Conservation (phyloP, 2,888 invertebrate genomes). For the Adelphocoris suturalis region DNA sequence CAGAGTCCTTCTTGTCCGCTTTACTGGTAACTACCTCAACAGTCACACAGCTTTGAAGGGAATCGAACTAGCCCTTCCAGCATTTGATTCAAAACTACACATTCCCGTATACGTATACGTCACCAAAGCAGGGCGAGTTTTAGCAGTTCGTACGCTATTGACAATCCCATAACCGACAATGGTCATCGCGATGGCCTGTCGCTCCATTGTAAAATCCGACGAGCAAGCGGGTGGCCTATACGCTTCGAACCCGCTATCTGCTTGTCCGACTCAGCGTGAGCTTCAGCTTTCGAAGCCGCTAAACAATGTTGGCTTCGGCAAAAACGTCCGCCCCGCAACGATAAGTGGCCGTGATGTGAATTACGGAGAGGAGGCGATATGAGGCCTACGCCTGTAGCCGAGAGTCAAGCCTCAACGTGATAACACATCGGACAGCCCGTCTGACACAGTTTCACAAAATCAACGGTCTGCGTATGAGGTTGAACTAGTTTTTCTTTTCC, state of each 20-base stretch:
- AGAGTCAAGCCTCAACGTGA: background rate
- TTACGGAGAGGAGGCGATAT: constrained; percentile 8
- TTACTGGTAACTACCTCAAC: no score
- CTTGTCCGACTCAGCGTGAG: constrained; percentile 20
- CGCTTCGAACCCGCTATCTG: constrained; percentile 23
- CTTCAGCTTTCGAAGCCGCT: constrained; percentile 20
- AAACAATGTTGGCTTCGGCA: constrained; percentile 34
- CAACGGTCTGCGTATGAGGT: background rate
- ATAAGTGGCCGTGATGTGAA: constrained; percentile 40
- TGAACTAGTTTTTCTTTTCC: background rate
- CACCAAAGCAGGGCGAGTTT: background rate
- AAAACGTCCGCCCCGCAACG: constrained; percentile 19
- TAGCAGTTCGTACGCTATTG: background rate
- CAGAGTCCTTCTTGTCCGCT: no score
- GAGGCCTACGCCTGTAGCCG: background rate
- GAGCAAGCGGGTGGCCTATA: background rate
- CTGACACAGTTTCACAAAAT: constrained; percentile 23
- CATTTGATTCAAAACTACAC: background rate
- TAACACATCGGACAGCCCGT: background rate
- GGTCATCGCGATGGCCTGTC: constrained; percentile 32
- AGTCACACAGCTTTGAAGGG: no score
- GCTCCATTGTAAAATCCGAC: background rate
- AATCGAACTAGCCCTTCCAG: no score
- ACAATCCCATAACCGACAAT: constrained; percentile 19
- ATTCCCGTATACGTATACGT: background rate